Percentiles rank a stretch among this genome's conserved stretches.
Evolutionary conservation across 2,888 invertebrate species (phyloP).

Genomic region (Archips xylosteana): DNA sequence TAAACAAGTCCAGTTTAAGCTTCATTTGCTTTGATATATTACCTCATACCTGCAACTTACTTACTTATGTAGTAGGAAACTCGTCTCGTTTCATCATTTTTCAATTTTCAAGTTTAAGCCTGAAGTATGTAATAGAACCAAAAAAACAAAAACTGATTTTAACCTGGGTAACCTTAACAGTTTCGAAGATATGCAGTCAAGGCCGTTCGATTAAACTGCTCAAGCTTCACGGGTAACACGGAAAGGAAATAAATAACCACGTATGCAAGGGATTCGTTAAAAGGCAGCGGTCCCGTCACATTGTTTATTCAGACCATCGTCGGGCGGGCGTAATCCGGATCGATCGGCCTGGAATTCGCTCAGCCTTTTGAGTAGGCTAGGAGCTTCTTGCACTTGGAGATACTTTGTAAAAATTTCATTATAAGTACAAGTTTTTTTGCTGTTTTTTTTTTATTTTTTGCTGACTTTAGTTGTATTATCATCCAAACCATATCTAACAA

Average conservation of each 20-base stretch:
- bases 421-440: too few relatives aligned
- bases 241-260: conserved; percentile 69
- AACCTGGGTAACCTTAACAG: background rate
- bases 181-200: conserved; percentile 37
- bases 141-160: background rate
- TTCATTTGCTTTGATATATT: too few relatives aligned
- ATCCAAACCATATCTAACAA: too few relatives aligned
- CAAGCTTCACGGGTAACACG: conserved; percentile 43
- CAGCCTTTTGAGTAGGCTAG: conserved; percentile 24
- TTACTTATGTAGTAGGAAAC: too few relatives aligned
- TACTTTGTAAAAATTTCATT: too few relatives aligned
- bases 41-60: too few relatives aligned
- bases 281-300: conserved; percentile 79
- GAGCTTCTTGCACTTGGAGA: conserved; percentile 9
- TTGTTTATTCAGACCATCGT: conserved; percentile 81
- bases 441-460: too few relatives aligned
- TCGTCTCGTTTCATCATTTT: too few relatives aligned
- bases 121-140: too few relatives aligned
- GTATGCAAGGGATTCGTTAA: conserved; percentile 78
- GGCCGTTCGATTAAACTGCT: conserved; percentile 42
- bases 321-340: conserved; percentile 75
- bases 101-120: background rate
- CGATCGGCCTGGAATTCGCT: conserved; percentile 60
- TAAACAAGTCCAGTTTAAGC: too few relatives aligned
- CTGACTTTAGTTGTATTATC: too few relatives aligned